Evolutionary conservation across 2,797 vertebrate species (phyloP), one percentile per base, ranked within the genome.

Genomic region (Argentina silus): DNA sequence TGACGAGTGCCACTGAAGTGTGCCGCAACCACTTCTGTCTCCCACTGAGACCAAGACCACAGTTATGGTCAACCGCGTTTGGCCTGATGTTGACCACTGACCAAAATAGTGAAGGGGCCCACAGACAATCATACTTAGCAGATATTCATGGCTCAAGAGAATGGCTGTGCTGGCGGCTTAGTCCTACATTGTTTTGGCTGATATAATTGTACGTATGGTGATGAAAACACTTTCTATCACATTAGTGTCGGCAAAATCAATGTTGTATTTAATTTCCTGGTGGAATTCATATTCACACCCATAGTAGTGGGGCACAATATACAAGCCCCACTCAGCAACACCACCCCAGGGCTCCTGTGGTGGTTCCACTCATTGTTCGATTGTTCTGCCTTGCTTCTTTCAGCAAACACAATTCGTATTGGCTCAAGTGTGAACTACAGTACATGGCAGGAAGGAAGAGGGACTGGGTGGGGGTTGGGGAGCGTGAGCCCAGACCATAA

Each of bases 371-470:
- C 84, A 92, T 92, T 92, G 89, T 90, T 89, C 90, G 87, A 93
- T 91, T 93, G 91, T 93, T 90, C 87, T 83, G 81, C 81, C 70
- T 83, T n/a, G 55, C 81, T 85, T 85, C 83, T 88, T 69, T 85
- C 86, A 85, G 83, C 81, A 81, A 87, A 79, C 50, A 77, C 62
- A 85, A 64, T 88, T 87, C 81, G 48, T 83, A 85, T 83, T 75
- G 87, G 90, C 89, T 89, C 82, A 74, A 91, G 90, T 89, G 91
- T 92, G 91, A 89, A 89, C 87, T 93, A 91, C 90, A 92, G 91
- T 92, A 88, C 88, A 87, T 84, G 69, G 81, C 90, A 93, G 93
- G 92, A 94, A 94, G 92, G 93, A 93, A 93, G 90, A 85, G 91
- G 90, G 87, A 85, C 84, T 83, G 83, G 80, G 75, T 87, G 87